Percentiles rank a stretch among this genome's conserved stretches.
Evolutionary conservation across 2,113 vertebrate species (phyloP).

Genomic region (Trogon surrucura): DNA sequence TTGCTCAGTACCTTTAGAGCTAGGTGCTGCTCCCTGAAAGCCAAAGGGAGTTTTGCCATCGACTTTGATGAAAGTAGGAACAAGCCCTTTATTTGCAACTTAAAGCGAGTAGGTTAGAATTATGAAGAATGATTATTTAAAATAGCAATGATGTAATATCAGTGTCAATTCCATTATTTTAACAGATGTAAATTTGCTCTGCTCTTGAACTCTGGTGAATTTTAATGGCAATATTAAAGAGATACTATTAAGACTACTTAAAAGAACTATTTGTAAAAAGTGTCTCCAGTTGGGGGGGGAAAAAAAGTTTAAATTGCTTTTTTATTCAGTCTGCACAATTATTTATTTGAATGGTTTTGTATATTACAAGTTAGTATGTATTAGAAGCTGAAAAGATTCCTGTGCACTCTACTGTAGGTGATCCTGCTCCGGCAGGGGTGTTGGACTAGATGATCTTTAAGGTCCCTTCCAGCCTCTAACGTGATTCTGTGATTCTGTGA

Average conservation of each 20-base stretch:
- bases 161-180: constrained; percentile 78
- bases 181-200: constrained; percentile 77
- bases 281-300: neutral
- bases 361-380: constrained; percentile 67
- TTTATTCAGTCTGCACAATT: constrained; percentile 70
- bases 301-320: constrained; percentile 68
- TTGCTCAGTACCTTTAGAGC: neutral
- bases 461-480: too few species aligned
- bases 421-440: too few species aligned
- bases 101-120: constrained; percentile 70
- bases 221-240: constrained; percentile 80
- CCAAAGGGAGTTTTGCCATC: constrained; percentile 16
- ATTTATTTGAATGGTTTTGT: constrained; percentile 69
- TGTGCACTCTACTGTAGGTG: too few species aligned
- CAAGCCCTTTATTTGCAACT: constrained; percentile 66
- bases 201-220: constrained; percentile 77
- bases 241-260: constrained; percentile 79
- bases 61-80: constrained; percentile 51
- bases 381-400: constrained; percentile 45
- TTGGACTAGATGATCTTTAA: too few species aligned
- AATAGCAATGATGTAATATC: constrained; percentile 80
- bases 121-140: constrained; percentile 75
- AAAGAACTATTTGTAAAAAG: constrained; percentile 71
- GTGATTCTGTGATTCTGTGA: too few species aligned
- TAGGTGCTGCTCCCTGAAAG: constrained; percentile 17